Percentiles rank a stretch among this genome's conserved stretches.
phyloP scores from a whole-genome alignment of 2,888 invertebrate genomes.

The Asteroscopus sphinx region DNA sequence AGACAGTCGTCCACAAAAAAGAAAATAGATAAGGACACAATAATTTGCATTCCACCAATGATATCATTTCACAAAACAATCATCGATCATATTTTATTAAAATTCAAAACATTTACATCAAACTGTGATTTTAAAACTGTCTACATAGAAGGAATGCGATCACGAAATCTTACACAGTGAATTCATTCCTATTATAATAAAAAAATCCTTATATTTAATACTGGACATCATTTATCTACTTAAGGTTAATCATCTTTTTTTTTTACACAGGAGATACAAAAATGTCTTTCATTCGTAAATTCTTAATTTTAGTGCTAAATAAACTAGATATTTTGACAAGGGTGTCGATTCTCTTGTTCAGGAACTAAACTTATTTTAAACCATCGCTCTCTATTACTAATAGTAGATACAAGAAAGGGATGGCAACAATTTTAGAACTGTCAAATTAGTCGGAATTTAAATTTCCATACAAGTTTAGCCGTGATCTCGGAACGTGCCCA shows the following conservation, averaged over 20 bases:
- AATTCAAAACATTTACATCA: slow-evolving; percentile 39
- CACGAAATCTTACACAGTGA: slow-evolving; percentile 42
- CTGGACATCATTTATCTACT: slow-evolving; percentile 69
- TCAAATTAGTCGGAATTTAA: too few relatives aligned
- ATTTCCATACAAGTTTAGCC: too few relatives aligned
- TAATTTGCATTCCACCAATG: slow-evolving; percentile 48
- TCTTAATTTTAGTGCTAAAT: slow-evolving; percentile 47
- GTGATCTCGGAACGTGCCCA: too few relatives aligned
- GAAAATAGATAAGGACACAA: slow-evolving; percentile 1
- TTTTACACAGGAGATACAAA: slow-evolving; percentile 65
- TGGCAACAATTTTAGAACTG: too few relatives aligned
- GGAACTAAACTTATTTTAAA: too few relatives aligned
- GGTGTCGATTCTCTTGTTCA: too few relatives aligned
- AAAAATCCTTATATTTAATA: slow-evolving; percentile 66
- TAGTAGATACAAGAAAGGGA: too few relatives aligned
- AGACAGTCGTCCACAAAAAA: background rate
- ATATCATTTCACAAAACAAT: slow-evolving; percentile 29
- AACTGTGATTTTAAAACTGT: slow-evolving; percentile 44
- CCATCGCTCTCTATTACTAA: too few relatives aligned
- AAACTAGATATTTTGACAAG: slow-evolving; percentile 32
- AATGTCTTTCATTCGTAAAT: slow-evolving; percentile 69
- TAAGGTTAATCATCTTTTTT: slow-evolving; percentile 58
- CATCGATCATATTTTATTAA: slow-evolving; percentile 32
- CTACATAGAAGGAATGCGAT: slow-evolving; percentile 57
- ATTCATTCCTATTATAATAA: slow-evolving; percentile 54